Evolutionary conservation across 2,888 invertebrate genomes (phyloP).

Genomic region (Drosophila mercatorum): DNA sequence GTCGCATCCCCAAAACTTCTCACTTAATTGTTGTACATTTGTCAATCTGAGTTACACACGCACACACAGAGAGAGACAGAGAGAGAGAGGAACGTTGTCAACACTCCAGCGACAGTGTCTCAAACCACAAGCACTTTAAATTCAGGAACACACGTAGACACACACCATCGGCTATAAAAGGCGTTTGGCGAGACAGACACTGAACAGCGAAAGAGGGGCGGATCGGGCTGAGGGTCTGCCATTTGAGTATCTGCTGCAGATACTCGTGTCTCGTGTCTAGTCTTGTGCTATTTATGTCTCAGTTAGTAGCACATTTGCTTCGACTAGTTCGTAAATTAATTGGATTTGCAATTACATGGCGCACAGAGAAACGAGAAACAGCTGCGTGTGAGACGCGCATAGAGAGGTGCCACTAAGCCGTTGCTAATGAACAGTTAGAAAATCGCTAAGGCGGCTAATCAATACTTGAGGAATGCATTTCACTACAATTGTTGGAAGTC

Average conservation of each 20-base stretch:
- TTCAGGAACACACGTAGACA: slow-evolving; percentile 46
- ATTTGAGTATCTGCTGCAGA: slow-evolving; percentile 33
- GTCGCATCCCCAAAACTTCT: slow-evolving; percentile 54
- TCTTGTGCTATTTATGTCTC: slow-evolving; percentile 77
- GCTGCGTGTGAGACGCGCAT: slow-evolving; percentile 32
- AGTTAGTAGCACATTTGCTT: slow-evolving; percentile 75
- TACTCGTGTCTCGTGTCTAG: slow-evolving; percentile 40
- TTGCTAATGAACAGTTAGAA: slow-evolving; percentile 11
- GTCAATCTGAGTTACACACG: slow-evolving; percentile 56
- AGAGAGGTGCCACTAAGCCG: slow-evolving; percentile 47
- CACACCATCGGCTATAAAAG: slow-evolving; percentile 36
- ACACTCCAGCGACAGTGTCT: slow-evolving; percentile 15
- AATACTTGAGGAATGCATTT: neutral
- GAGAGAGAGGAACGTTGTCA: slow-evolving; percentile 29
- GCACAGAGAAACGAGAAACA: slow-evolving; percentile 19
- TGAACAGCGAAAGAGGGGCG: neutral
- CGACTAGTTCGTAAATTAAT: slow-evolving; percentile 78
- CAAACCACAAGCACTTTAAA: slow-evolving; percentile 48
- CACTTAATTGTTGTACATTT: slow-evolving; percentile 75
- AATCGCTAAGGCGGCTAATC: slow-evolving; percentile 23
- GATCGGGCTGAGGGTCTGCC: neutral
- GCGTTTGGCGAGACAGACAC: slow-evolving; percentile 20
- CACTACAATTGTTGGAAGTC: neutral
- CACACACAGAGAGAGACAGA: neutral
- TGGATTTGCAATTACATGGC: slow-evolving; percentile 80